Percentiles rank a stretch among this genome's conserved stretches.
These are phyloP conservation scores for Drosophila mercatorum DNA, from an alignment of 2,888 invertebrate species.

Conservation along the genomic window DNA sequence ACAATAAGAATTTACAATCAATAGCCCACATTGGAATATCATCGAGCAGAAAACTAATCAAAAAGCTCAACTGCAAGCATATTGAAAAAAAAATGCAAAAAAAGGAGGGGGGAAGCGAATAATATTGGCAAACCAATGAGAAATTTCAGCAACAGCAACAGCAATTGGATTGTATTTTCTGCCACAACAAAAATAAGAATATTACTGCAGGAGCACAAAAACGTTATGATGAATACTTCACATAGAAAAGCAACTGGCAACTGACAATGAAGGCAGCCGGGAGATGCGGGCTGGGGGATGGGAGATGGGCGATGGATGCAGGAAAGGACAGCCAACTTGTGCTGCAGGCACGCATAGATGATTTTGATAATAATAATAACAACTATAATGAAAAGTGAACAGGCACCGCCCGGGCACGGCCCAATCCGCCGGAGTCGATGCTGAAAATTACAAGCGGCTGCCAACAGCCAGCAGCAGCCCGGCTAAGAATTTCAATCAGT, in stretches of 20 bases:
- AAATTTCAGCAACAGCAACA: slow-evolving; percentile 49
- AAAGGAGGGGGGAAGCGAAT: slow-evolving; percentile 31
- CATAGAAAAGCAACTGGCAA: slow-evolving; percentile 39
- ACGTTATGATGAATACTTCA: slow-evolving; percentile 41
- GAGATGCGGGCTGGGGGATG: slow-evolving; percentile 5
- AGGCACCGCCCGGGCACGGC: background rate
- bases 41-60: slow-evolving; percentile 58
- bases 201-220: slow-evolving; percentile 27
- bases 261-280: slow-evolving; percentile 50
- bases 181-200: slow-evolving; percentile 40
- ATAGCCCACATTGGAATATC: slow-evolving; percentile 39
- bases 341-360: slow-evolving; percentile 52
- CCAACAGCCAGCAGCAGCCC: slow-evolving; percentile 16
- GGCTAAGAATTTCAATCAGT: slow-evolving; percentile 72
- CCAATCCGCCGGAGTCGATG: slow-evolving; percentile 41
- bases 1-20: slow-evolving; percentile 39
- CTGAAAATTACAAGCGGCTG: slow-evolving; percentile 61
- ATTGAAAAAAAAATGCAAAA: slow-evolving; percentile 12
- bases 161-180: slow-evolving; percentile 52
- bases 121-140: slow-evolving; percentile 63
- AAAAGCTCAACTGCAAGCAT: slow-evolving; percentile 56
- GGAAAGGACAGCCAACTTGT: slow-evolving; percentile 10
- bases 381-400: slow-evolving; percentile 54
- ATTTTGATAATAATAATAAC: slow-evolving; percentile 61
- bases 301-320: background rate